Percentiles rank a stretch among this genome's conserved stretches.
Conservation (phyloP, 2,888 invertebrate genomes). For the Emmelina monodactyla region DNA sequence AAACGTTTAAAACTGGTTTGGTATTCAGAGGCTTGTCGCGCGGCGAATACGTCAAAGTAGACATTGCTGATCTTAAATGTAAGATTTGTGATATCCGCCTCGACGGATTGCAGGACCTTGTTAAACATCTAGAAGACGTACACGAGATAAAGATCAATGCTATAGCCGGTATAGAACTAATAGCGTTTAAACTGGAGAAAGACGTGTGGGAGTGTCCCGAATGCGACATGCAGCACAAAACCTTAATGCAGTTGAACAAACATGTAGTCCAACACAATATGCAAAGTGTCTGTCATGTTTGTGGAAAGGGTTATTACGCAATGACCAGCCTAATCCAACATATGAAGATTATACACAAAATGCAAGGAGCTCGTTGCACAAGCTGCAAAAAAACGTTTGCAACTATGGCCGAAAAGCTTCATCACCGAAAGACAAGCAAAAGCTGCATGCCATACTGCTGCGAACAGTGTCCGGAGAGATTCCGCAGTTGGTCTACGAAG, state of each 20-base stretch:
- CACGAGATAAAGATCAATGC: constrained; percentile 13
- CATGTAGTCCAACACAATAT: constrained; percentile 16
- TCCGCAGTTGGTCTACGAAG: constrained; percentile 16
- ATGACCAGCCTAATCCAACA: constrained; percentile 7
- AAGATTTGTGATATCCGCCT: constrained; percentile 9
- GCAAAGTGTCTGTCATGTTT: constrained; percentile 16
- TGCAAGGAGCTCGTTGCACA: constrained; percentile 4
- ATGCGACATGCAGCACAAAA: constrained; percentile 13
- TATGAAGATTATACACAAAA: constrained; percentile 5
- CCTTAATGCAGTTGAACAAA: constrained; percentile 10
- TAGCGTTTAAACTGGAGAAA: constrained; percentile 13
- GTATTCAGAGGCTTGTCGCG: neutral
- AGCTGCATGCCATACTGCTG: constrained; percentile 19
- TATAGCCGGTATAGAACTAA: constrained; percentile 9
- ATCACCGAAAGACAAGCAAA: constrained; percentile 16
- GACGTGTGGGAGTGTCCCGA: constrained; percentile 13
- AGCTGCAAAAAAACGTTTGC: constrained; percentile 15
- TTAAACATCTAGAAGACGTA: constrained; percentile 13
- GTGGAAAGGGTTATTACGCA: constrained; percentile 15
- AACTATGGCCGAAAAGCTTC: constrained; percentile 18
- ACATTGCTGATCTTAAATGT: constrained; percentile 15
- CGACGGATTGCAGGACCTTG: constrained; percentile 9
- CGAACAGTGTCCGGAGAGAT: constrained; percentile 17
- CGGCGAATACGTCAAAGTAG: constrained; percentile 9
- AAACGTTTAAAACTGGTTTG: neutral